Evolutionary conservation across 2,797 vertebrate genomes (phyloP).

Genomic region (Myripristis murdjan): DNA sequence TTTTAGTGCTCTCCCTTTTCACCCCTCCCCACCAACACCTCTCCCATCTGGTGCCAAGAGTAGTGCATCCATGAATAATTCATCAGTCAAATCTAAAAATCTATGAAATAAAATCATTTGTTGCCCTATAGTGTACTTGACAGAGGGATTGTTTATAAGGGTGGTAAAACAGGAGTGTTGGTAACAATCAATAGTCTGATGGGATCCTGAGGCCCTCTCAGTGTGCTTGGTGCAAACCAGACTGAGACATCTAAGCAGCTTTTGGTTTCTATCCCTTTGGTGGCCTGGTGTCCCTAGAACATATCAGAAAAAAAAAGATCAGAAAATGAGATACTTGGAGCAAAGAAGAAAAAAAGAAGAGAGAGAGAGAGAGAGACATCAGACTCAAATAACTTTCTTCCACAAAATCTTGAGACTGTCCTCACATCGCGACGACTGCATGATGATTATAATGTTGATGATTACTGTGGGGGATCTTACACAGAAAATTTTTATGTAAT

Average conservation of each 20-base stretch:
- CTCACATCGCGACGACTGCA: slow-evolving; percentile 40
- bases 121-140: slow-evolving; percentile 75
- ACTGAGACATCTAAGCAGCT: slow-evolving; percentile 76
- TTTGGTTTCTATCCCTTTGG: slow-evolving; percentile 47
- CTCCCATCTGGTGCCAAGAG: slow-evolving; percentile 45
- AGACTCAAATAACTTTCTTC: slow-evolving; percentile 6
- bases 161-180: slow-evolving; percentile 76
- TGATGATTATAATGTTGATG: not conserved
- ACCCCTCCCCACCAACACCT: slow-evolving; percentile 22
- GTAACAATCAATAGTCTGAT: slow-evolving; percentile 77
- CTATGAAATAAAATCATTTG: slow-evolving; percentile 82
- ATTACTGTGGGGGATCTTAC: no score
- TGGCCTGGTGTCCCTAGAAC: slow-evolving; percentile 32
- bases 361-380: slow-evolving; percentile 38
- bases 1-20: slow-evolving; percentile 59
- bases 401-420: slow-evolving; percentile 61
- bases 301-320: no score
- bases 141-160: slow-evolving; percentile 78
- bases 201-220: slow-evolving; percentile 58
- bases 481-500: no score
- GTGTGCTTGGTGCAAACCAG: slow-evolving; percentile 54
- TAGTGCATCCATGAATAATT: slow-evolving; percentile 78
- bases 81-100: slow-evolving; percentile 79
- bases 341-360: not conserved
- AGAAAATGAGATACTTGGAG: not conserved